Evolutionary conservation across 2,797 vertebrate species (phyloP).

Genomic region (Sparidentex hasta): DNA sequence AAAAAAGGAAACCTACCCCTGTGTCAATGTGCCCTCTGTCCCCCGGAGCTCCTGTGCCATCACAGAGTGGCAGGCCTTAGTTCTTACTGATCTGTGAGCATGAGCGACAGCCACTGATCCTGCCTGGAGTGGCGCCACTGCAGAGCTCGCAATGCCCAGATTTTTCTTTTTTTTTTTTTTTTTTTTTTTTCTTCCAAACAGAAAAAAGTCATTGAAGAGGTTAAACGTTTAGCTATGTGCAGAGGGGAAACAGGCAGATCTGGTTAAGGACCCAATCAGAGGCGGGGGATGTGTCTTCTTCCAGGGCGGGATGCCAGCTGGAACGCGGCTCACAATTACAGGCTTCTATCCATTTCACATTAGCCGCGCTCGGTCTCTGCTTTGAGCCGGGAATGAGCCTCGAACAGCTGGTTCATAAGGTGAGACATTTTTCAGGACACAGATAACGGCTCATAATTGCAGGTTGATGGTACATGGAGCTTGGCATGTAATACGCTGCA

Average conservation of each 20-base stretch:
- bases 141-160: constrained; percentile 60
- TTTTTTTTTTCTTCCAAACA: constrained; percentile 24
- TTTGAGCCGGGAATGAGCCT: constrained; percentile 50
- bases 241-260: constrained; percentile 64
- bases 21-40: constrained; percentile 52
- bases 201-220: constrained; percentile 71
- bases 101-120: constrained; percentile 71
- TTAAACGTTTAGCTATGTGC: constrained; percentile 75
- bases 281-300: constrained; percentile 42
- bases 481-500: constrained; percentile 41
- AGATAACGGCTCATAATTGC: constrained; percentile 58
- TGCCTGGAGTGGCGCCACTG: constrained; percentile 69
- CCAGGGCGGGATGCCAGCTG: constrained; percentile 74
- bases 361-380: constrained; percentile 58
- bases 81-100: constrained; percentile 69
- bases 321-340: constrained; percentile 64
- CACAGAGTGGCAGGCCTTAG: constrained; percentile 65
- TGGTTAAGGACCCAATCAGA: constrained; percentile 65
- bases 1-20: constrained; percentile 30
- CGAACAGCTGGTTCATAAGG: constrained; percentile 69
- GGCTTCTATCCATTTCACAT: constrained; percentile 71
- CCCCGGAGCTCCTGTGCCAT: constrained; percentile 62
- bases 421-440: constrained; percentile 63
- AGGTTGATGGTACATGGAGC: constrained; percentile 40
- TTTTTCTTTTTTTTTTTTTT: constrained; percentile 14